Conservation (phyloP, 2,113 vertebrate species). For the Tachycineta bicolor region DNA sequence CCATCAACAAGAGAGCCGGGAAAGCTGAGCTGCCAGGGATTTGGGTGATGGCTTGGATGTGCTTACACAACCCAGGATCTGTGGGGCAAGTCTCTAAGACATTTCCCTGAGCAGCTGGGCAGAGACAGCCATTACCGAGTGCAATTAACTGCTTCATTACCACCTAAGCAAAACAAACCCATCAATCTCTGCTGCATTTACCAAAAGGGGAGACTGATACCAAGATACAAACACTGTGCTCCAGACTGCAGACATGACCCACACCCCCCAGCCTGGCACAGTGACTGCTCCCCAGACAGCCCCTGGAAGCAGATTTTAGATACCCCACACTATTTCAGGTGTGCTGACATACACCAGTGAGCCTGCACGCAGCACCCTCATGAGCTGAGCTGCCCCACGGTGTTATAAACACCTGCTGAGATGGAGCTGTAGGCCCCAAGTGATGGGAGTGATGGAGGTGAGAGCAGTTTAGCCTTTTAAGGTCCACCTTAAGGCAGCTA, state of each 20-base stretch:
- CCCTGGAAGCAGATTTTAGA: background rate
- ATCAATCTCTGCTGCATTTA: background rate
- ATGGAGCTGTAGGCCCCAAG: background rate
- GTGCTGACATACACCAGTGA: background rate
- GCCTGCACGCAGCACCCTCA: background rate
- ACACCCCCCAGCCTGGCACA: too few relatives aligned
- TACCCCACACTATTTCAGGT: background rate
- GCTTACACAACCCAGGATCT: background rate
- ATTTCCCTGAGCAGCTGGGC: background rate
- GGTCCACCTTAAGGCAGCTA: background rate
- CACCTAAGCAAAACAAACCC: conserved; percentile 3
- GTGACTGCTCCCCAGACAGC: background rate
- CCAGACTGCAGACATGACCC: background rate
- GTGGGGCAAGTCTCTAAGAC: background rate
- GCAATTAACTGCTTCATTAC: conserved; percentile 49
- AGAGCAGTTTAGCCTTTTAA: background rate
- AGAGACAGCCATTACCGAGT: background rate
- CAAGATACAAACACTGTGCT: background rate
- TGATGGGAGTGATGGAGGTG: fast-evolving
- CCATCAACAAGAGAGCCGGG: background rate
- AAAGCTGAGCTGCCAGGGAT: background rate
- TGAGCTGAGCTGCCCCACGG: fast-evolving
- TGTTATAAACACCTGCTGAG: background rate
- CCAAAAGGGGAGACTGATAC: background rate
- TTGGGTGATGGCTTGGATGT: background rate